Evolutionary conservation across 2,113 vertebrate genomes (phyloP), one percentile per base, ranked within the genome.

Genomic region (Poeciliopsis occidentalis): DNA sequence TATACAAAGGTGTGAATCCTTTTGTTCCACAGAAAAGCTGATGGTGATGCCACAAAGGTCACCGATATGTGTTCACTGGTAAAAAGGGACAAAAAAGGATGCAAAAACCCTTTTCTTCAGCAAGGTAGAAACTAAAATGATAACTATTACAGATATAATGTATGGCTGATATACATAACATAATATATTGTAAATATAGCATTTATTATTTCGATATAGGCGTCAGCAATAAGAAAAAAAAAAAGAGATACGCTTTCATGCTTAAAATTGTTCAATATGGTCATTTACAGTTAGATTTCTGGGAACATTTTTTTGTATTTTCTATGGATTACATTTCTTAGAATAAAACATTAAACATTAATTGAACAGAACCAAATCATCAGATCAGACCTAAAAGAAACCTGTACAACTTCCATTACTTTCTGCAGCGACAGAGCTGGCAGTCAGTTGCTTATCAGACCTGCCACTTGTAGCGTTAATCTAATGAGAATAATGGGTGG

Each of bases 1-100:
- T 86, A 84, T 34, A n/a, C 1, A 2, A 70, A 85, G 70, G 84
- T 85, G 87, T 81, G 69, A 89, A 74, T 67, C 60, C 11, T 47
- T 69, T 63, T 57, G 62, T 75, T 29, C 22, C 63, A 8, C 29
- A 32, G 32, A 61, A 1, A 34, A 27, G 29, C 68, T 57, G 1
- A 57, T 63, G 39, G 39, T 22, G 12, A 22, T 2, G 3, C 30
- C 11, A 51, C 10, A 8, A 15, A 51, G 44, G 13, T 60, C 37
- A 37, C 11, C 3, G 4, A 26, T 12, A 29, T 34, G 34, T 34
- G 34, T 61, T 61, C 39, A 8, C 12, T 13, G 39, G 39, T 13
- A 12, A 41, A 34, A 34, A 10, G 34, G 8, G 10, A 13, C 27
- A 39, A 41, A 13, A 41, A 41, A 41, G 39, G 3, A 4, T 41